Evolutionary conservation across 2,113 vertebrate genomes (phyloP).

Genomic region (Pipra filicauda): DNA sequence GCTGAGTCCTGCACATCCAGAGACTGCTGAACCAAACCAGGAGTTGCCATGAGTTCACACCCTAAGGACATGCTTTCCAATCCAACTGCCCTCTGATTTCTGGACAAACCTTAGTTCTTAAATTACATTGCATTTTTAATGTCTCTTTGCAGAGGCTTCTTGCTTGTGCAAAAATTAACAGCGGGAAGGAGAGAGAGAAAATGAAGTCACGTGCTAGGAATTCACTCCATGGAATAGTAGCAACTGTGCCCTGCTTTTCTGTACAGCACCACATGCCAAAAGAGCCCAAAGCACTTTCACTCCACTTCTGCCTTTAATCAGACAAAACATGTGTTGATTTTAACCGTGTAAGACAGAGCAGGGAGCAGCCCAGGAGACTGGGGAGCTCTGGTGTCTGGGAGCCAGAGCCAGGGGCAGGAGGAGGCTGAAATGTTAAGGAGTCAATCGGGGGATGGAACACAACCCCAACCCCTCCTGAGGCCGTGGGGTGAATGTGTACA

Average conservation of each 20-base stretch:
- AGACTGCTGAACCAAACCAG: neutral
- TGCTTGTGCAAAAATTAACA: neutral
- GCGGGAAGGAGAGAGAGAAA: neutral
- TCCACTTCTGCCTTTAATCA: neutral
- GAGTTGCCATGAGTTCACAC: neutral
- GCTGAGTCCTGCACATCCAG: neutral
- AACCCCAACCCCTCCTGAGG: neutral
- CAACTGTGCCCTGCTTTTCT: neutral
- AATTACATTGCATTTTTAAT: neutral
- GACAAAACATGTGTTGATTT: neutral
- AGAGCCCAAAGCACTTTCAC: neutral
- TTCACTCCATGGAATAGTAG: neutral
- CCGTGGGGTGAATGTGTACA: neutral
- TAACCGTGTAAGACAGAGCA: neutral
- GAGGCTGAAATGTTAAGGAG: neutral
- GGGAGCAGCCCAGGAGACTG: neutral
- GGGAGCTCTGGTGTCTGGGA: neutral
- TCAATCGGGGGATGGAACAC: neutral
- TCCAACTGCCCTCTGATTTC: neutral
- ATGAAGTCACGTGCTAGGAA: neutral
- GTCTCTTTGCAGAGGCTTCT: neutral
- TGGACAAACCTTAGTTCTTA: too few species aligned
- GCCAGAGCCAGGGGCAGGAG: neutral
- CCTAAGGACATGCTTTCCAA: fast-evolving
- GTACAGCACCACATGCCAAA: neutral